A percentile compares a stretch with the other conserved stretches of the same genome.
Conservation (phyloP, 1,140 invertebrate genomes). For the Periplaneta americana region DNA sequence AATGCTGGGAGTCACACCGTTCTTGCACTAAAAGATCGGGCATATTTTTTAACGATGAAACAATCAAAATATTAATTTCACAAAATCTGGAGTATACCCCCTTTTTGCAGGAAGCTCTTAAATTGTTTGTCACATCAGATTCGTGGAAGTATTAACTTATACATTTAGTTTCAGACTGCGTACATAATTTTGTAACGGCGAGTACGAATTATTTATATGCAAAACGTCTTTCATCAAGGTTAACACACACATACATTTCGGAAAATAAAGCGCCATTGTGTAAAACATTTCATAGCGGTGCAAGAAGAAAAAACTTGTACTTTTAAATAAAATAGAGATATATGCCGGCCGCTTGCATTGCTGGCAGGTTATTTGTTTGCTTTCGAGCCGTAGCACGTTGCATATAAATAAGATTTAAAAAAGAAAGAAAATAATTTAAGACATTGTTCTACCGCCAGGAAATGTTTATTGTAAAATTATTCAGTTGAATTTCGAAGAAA, state of each 20-base stretch:
- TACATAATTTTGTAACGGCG: too few species aligned
- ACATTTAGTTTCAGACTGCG: too few species aligned
- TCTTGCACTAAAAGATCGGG: too few species aligned
- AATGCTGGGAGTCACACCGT: too few species aligned
- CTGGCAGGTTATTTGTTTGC: neutral
- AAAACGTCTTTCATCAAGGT: neutral
- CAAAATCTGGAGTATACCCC: too few species aligned
- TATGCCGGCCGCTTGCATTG: neutral
- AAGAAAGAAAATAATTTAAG: neutral
- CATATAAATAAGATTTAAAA: too few species aligned
- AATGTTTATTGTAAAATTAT: neutral
- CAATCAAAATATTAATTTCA: too few species aligned
- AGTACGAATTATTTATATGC: neutral
- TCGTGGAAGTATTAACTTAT: too few species aligned
- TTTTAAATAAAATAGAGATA: neutral
- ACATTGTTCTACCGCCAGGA: neutral
- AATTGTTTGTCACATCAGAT: too few species aligned
- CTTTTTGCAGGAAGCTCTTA: too few species aligned
- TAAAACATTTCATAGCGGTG: neutral
- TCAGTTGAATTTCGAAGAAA: neutral
- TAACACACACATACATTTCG: neutral
- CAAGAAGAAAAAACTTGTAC: neutral
- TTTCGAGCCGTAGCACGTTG: neutral
- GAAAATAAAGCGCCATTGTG: neutral
- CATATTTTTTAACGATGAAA: too few species aligned